phyloP scores from a whole-genome alignment of 2,888 invertebrate species.

The Sericinus montela region DNA sequence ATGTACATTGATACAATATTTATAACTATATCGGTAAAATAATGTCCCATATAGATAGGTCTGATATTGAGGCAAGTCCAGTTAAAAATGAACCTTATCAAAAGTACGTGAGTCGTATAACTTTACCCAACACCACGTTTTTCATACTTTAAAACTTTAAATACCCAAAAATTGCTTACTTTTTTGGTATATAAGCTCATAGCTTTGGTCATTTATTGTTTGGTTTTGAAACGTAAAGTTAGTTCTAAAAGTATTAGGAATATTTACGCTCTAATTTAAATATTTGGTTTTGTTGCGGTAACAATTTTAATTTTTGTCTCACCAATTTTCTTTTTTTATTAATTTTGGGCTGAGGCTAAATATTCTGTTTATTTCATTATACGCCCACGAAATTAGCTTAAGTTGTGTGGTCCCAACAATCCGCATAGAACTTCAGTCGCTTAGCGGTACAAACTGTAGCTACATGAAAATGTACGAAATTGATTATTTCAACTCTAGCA shows the following conservation, averaged over 20 bases:
- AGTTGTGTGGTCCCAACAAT: slow-evolving; percentile 19
- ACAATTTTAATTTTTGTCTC: slow-evolving; percentile 22
- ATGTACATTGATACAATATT: slow-evolving; percentile 16
- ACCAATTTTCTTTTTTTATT: not conserved
- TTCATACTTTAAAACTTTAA: slow-evolving; percentile 24
- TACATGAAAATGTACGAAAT: slow-evolving; percentile 14
- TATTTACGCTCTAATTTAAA: slow-evolving; percentile 37
- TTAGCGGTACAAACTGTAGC: slow-evolving; percentile 8
- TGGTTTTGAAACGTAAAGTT: slow-evolving; percentile 50
- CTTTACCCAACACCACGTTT: slow-evolving; percentile 22
- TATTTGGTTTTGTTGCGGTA: slow-evolving; percentile 60
- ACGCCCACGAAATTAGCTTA: slow-evolving; percentile 5
- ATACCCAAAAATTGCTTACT: slow-evolving; percentile 32
- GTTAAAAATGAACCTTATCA: slow-evolving; percentile 23
- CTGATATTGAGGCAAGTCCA: slow-evolving; percentile 52
- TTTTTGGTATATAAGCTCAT: slow-evolving; percentile 54
- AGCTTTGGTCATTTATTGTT: slow-evolving; percentile 72
- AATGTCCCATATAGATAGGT: slow-evolving; percentile 55
- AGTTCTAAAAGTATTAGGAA: slow-evolving; percentile 20
- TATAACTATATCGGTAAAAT: slow-evolving; percentile 32
- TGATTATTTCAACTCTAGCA: slow-evolving; percentile 9
- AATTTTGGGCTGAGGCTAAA: not conserved
- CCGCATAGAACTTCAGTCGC: not conserved
- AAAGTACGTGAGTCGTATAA: slow-evolving; percentile 20
- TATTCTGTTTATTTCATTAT: not conserved